phyloP scores from a whole-genome alignment of 2,888 invertebrate genomes.

The Cenopis cana region DNA sequence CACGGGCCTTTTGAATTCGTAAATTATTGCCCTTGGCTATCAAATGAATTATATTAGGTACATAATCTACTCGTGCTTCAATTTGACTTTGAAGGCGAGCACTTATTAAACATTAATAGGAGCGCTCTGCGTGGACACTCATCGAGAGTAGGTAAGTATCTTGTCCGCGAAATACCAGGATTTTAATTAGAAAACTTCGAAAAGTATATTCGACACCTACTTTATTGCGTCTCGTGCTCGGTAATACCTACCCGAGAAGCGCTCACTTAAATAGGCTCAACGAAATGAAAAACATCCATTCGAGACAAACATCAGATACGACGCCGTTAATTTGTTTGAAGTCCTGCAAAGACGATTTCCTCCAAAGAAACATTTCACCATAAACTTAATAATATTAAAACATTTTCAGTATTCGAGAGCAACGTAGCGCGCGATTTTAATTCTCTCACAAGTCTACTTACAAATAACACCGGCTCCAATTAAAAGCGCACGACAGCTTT shows the following conservation, averaged over 20 bases:
- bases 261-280: conserved; percentile 53
- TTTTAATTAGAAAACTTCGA: conserved; percentile 30
- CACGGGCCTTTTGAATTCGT: conserved; percentile 82
- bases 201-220: conserved; percentile 28
- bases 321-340: conserved; percentile 74
- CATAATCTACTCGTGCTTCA: conserved; percentile 41
- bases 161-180: conserved; percentile 1
- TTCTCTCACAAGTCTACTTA: conserved; percentile 82
- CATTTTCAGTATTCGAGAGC: conserved; percentile 73
- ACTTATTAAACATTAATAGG: conserved; percentile 35
- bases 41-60: conserved; percentile 67
- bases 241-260: conserved; percentile 33
- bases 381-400: conserved; percentile 77
- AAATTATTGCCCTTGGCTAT: conserved; percentile 78
- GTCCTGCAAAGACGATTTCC: conserved; percentile 72
- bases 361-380: conserved; percentile 72
- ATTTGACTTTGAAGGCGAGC: conserved; percentile 38
- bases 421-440: conserved; percentile 80
- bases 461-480: conserved; percentile 79
- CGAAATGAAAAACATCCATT: conserved; percentile 59
- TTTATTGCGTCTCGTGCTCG: conserved; percentile 32
- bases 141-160: background rate
- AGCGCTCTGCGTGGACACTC: conserved; percentile 29
- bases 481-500: conserved; percentile 81
- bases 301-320: conserved; percentile 56